Evolutionary conservation across 2,113 vertebrate genomes (phyloP).

Genomic region (Rallus limicola): DNA sequence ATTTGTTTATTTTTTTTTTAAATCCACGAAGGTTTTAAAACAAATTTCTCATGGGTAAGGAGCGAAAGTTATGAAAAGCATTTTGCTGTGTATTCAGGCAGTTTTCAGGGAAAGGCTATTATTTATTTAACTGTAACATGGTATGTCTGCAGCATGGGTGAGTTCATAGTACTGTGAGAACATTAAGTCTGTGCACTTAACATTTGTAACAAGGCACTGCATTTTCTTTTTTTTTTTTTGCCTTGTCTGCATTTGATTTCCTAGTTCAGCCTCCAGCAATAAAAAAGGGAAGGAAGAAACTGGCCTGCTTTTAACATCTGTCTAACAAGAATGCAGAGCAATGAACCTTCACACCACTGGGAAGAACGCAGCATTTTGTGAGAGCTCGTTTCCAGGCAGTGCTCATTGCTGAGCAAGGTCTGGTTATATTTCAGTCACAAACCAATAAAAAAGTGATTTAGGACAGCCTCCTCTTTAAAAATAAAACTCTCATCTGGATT

Average conservation of each 20-base stretch:
- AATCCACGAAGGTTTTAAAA: constrained; percentile 3
- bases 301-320: background rate
- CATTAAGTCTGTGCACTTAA: background rate
- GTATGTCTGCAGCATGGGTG: background rate
- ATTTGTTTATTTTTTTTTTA: constrained; percentile 19
- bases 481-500: background rate
- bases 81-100: background rate
- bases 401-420: background rate
- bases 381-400: background rate
- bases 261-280: background rate
- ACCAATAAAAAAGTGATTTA: background rate
- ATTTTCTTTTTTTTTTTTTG: background rate
- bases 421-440: background rate
- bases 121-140: constrained; percentile 5
- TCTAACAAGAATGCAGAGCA: background rate
- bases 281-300: background rate
- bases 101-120: background rate
- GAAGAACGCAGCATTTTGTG: background rate
- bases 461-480: background rate
- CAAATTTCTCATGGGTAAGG: constrained; percentile 29
- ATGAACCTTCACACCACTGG: background rate
- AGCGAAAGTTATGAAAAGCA: constrained; percentile 24
- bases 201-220: background rate
- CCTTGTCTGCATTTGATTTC: background rate
- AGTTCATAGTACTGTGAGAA: background rate